phyloP scores from a whole-genome alignment of 2,888 invertebrate species.

The Aplocera efformata region DNA sequence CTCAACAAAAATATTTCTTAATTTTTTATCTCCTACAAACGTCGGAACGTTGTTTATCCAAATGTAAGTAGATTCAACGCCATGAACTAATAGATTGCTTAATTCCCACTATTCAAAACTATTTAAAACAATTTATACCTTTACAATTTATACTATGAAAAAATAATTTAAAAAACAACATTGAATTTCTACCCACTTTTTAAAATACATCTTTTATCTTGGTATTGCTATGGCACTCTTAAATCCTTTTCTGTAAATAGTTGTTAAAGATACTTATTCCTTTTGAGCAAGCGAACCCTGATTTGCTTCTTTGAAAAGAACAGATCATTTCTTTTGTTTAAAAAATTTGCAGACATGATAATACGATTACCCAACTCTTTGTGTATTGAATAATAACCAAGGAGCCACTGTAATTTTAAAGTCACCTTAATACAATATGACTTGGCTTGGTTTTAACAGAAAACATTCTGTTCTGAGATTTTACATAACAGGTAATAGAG shows the following conservation, averaged over 20 bases:
- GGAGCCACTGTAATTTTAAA: slow-evolving; percentile 11
- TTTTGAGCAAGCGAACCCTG: slow-evolving; percentile 28
- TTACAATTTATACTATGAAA: no score
- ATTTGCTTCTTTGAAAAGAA: slow-evolving; percentile 4
- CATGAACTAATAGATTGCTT: no score
- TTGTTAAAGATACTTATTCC: slow-evolving; percentile 43
- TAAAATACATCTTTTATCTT: background rate
- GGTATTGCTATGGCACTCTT: slow-evolving; percentile 11
- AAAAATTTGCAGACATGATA: slow-evolving; percentile 1
- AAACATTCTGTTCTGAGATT: no score
- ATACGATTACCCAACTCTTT: slow-evolving; percentile 14
- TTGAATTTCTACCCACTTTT: no score
- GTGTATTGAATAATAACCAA: slow-evolving; percentile 4
- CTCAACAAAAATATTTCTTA: no score
- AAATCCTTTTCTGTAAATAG: slow-evolving; percentile 51
- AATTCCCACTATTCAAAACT: no score
- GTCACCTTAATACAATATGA: slow-evolving; percentile 11
- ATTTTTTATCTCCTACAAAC: no score
- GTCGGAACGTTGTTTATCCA: no score
- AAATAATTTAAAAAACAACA: no score
- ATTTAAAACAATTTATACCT: no score
- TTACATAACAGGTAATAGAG: no score
- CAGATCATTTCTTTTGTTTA: background rate
- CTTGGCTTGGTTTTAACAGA: background rate
- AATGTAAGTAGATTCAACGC: no score